phyloP scores from a whole-genome alignment of 2,797 vertebrate genomes.

The Hoplostethus mediterraneus region DNA sequence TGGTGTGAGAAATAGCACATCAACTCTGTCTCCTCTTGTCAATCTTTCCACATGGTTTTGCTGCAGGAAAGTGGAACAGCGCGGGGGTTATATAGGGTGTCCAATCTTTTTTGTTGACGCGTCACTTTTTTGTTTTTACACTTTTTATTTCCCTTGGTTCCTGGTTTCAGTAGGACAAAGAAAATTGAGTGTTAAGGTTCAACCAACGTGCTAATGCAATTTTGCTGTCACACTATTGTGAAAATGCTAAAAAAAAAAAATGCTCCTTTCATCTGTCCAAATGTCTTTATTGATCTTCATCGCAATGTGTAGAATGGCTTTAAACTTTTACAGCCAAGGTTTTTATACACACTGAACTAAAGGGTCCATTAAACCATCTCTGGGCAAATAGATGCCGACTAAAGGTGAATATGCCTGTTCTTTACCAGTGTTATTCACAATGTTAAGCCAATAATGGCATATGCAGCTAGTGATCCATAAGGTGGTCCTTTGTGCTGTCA shows the following conservation, averaged over 20 bases:
- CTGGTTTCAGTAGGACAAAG: slow-evolving; percentile 21
- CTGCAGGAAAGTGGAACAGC: slow-evolving; percentile 27
- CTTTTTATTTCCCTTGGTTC: slow-evolving; percentile 32
- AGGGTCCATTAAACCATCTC: no score
- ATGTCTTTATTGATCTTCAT: slow-evolving; percentile 19
- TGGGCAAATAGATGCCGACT: no score
- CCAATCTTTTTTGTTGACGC: slow-evolving; percentile 12
- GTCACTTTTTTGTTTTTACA: slow-evolving; percentile 25
- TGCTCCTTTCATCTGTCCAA: slow-evolving; percentile 2
- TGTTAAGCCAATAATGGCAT: background rate
- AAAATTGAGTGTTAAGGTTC: slow-evolving; percentile 9
- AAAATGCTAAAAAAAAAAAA: no score
- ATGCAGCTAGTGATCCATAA: background rate
- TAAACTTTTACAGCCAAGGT: background rate
- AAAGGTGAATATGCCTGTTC: no score
- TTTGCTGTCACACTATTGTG: slow-evolving; percentile 19
- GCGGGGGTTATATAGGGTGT: background rate
- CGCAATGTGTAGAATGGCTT: slow-evolving; percentile 12
- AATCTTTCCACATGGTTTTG: slow-evolving; percentile 34
- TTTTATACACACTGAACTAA: background rate
- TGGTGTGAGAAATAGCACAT: slow-evolving; percentile 10
- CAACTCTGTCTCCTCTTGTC: slow-evolving; percentile 23
- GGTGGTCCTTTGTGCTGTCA: slow-evolving; percentile 1
- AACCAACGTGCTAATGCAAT: slow-evolving; percentile 19
- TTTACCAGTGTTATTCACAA: no score